A percentile compares a stretch with the other conserved stretches of the same genome.
phyloP scores from a whole-genome alignment of 2,888 invertebrate genomes.

The Aelia acuminata region DNA sequence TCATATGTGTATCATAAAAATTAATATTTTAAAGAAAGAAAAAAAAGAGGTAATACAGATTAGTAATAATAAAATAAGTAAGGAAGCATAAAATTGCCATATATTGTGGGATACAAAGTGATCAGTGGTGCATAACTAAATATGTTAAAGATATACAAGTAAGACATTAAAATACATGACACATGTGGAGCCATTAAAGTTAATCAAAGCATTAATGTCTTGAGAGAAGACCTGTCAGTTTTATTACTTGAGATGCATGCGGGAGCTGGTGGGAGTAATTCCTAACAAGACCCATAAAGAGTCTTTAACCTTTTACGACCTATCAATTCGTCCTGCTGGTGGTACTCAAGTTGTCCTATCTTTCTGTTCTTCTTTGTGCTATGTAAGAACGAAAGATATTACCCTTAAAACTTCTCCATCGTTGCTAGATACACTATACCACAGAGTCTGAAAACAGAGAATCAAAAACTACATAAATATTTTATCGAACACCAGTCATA shows the following conservation, averaged over 20 bases:
- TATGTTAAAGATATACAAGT: not conserved
- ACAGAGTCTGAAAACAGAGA: not conserved
- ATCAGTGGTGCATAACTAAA: not conserved
- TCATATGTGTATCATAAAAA: too few species aligned
- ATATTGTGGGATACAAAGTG: too few species aligned
- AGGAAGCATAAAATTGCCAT: too few species aligned
- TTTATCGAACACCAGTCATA: too few species aligned
- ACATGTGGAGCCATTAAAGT: not conserved
- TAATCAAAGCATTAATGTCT: not conserved
- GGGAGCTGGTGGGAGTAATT: slow-evolving; percentile 26
- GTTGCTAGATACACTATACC: not conserved
- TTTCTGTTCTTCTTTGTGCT: not conserved
- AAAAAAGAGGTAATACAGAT: too few species aligned
- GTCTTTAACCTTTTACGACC: slow-evolving; percentile 42
- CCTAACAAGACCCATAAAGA: slow-evolving; percentile 23
- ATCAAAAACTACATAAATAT: not conserved
- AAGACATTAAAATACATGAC: not conserved
- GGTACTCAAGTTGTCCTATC: not conserved
- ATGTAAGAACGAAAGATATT: too few species aligned
- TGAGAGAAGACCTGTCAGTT: slow-evolving; percentile 24
- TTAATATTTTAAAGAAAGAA: too few species aligned
- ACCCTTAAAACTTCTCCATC: too few species aligned
- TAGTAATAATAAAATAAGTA: too few species aligned
- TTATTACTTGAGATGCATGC: not conserved
- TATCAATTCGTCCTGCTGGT: slow-evolving; percentile 17